Evolutionary conservation across 23 tunicate species (phyloP).

Genomic region (Trididemnum clinides): DNA sequence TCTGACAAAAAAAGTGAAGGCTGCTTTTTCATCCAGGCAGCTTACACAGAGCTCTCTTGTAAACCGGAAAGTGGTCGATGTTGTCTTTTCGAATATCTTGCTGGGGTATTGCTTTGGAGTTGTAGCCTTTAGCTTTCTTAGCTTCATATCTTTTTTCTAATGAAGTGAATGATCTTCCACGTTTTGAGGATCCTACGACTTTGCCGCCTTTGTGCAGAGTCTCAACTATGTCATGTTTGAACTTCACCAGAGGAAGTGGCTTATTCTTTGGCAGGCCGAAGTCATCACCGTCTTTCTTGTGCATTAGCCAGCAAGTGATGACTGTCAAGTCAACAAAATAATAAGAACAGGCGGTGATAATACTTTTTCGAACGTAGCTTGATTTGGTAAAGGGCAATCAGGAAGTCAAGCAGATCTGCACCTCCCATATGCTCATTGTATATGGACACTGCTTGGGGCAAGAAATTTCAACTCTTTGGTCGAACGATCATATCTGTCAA

Average conservation of each 20-base stretch:
- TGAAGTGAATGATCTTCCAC: background rate
- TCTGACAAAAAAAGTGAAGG: background rate
- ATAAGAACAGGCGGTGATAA: background rate
- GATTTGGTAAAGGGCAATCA: slow-evolving; percentile 7
- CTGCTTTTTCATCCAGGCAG: background rate
- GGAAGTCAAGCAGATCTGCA: background rate
- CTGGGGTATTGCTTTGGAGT: slow-evolving; percentile 10
- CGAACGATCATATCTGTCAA: background rate
- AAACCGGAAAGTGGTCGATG: background rate
- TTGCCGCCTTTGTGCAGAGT: background rate
- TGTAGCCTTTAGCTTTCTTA: background rate
- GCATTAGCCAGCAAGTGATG: slow-evolving; percentile 8
- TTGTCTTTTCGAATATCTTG: background rate
- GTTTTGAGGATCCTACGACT: background rate
- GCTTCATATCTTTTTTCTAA: background rate
- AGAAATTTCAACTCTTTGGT: background rate
- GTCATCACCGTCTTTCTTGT: slow-evolving; percentile 3
- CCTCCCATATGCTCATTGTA: slow-evolving; percentile 21
- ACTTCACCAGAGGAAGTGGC: background rate
- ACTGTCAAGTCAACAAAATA: background rate
- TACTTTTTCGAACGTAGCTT: slow-evolving; percentile 1
- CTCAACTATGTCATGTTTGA: background rate
- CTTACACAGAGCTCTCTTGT: background rate
- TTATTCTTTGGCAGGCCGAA: background rate
- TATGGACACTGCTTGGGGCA: slow-evolving; percentile 12